These are phyloP conservation scores for Microtus richardsoni DNA, from an alignment of 2,113 vertebrate genomes.

Conservation along the genomic window DNA sequence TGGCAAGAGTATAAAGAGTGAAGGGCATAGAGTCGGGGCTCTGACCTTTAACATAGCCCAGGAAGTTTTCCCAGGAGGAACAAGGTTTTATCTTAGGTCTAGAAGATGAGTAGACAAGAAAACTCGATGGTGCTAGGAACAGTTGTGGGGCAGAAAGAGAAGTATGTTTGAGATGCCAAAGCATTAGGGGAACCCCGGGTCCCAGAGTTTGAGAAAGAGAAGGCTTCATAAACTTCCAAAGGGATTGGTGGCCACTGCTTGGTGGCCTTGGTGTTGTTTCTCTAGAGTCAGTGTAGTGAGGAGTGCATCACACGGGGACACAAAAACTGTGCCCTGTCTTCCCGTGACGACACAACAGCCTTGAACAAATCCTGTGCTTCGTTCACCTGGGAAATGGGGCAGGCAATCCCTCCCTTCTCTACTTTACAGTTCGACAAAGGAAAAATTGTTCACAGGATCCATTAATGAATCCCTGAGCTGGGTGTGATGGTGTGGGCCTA, in stretches of 20 bases:
- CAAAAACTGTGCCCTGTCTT: background rate
- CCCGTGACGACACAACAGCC: background rate
- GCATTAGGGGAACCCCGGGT: background rate
- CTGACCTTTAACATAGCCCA: background rate
- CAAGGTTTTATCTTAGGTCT: background rate
- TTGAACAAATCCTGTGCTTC: background rate
- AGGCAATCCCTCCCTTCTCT: background rate
- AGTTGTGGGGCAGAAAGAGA: background rate
- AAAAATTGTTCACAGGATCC: conserved; percentile 17
- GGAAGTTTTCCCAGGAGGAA: background rate
- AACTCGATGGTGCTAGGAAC: rapidly evolving
- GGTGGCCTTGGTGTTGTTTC: background rate
- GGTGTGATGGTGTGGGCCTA: too few species aligned
- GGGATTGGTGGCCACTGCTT: rapidly evolving
- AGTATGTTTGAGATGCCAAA: background rate
- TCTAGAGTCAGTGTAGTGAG: background rate
- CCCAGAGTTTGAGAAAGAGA: background rate
- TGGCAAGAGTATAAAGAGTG: rapidly evolving
- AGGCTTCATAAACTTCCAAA: background rate
- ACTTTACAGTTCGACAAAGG: background rate
- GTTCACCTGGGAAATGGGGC: background rate
- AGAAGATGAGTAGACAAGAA: background rate
- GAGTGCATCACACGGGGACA: background rate
- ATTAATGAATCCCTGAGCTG: background rate
- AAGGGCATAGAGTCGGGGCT: background rate